Evolutionary conservation across 92 coral and sea anemone species (phyloP), one percentile per base, ranked within the genome.

Genomic region (Paramuricea clavata): DNA sequence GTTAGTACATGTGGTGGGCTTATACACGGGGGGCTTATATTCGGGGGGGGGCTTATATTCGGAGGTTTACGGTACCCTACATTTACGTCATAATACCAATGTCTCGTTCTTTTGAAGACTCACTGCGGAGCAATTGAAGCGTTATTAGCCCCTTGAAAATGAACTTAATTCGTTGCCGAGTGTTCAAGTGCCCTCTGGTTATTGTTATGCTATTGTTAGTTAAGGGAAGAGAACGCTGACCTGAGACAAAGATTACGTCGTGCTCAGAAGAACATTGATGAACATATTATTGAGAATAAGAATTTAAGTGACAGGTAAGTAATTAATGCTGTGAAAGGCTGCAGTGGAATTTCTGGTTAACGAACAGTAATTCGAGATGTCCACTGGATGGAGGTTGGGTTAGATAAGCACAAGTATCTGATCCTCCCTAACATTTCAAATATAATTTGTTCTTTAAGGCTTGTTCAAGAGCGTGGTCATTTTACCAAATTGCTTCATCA

Each of bases 221-320:
- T 88, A 31, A 75, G 86, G 39, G 86, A 67, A 44, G 91, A 88
- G 49, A 83, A 91, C 74, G 98, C 94, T 22, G 95, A 93, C 49
- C 88, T 96, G 49, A 93, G 92, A 39, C 91, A 94, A 62, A 95
- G 93, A 79, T 69, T 96, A 31, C 95, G 93, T 83, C 88, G 93
- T 22, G 78, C 93, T 17, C 93, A 96, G 78, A 93, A 95, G 68
- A 96, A 94, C 72, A 80, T 96, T 68, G 95, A 87, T 64, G 97
- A 96, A 41, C 84, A 79, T 41, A 79, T 59, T 21, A 79, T 39
- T 31, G 84, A 79, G 73, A 79, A 79, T 36, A 79, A 79, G 39
- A 41, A 8, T 35, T 61, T 79, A 27, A 79, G 8, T 79, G 84
- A 79, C 73, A 59, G 84, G 84, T 79, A 78, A 57, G 81, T 27